Conservation (phyloP, 2,113 vertebrate genomes). For the Thamnaconus septentrionalis region DNA sequence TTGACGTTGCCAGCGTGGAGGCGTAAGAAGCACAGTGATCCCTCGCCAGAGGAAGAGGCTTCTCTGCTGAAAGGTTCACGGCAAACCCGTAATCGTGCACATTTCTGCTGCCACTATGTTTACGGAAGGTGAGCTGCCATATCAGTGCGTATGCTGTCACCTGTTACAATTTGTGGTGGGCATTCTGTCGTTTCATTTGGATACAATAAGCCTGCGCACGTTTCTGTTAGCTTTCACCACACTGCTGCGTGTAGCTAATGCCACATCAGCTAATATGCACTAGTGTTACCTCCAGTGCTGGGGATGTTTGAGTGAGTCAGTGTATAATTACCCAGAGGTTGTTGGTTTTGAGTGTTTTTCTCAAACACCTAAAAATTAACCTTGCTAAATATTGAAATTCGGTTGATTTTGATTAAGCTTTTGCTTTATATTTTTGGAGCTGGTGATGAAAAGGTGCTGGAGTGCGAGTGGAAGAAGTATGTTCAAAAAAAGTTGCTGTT, state of each 20-base stretch:
- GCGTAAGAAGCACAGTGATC: too few relatives aligned
- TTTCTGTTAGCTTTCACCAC: constrained; percentile 25
- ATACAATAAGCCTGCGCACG: not conserved
- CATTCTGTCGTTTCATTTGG: not conserved
- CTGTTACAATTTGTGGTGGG: constrained; percentile 69
- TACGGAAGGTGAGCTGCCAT: constrained; percentile 70
- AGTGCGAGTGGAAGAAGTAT: not conserved
- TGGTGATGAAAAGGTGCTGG: not conserved
- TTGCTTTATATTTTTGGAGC: not conserved
- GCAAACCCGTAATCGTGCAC: too few relatives aligned
- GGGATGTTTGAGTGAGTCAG: constrained; percentile 5
- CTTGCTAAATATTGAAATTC: not conserved
- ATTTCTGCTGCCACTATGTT: constrained; percentile 34
- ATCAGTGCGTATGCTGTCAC: constrained; percentile 77
- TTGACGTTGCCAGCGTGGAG: constrained; percentile 11
- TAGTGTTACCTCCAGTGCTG: constrained; percentile 24
- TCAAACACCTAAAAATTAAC: constrained; percentile 4
- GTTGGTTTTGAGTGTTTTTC: constrained; percentile 36
- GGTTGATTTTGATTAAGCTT: not conserved
- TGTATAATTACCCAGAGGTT: constrained; percentile 12
- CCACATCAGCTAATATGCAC: constrained; percentile 38
- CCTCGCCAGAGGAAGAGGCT: too few relatives aligned
- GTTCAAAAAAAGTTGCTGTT: not conserved
- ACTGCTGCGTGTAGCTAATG: constrained; percentile 32
- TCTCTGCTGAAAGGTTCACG: too few relatives aligned